These are phyloP conservation scores for Acleris literana DNA, from an alignment of 2,888 invertebrate species.

Conservation along the genomic window DNA sequence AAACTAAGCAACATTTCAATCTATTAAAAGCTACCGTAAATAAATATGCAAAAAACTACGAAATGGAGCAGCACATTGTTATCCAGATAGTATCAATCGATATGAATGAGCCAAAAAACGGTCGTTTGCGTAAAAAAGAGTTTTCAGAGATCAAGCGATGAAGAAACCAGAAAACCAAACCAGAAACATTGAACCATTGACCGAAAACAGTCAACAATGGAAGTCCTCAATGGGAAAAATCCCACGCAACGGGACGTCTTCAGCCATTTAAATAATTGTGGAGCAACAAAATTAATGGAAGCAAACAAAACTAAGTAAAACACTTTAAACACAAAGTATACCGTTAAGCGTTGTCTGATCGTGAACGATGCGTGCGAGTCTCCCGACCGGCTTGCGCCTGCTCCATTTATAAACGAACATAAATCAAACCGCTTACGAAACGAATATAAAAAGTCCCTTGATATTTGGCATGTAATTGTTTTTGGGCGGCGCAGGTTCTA, in stretches of 20 bases:
- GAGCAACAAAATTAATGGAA: conserved; percentile 64
- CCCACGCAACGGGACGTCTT: conserved; percentile 73
- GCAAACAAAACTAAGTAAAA: conserved; percentile 63
- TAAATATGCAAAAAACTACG: background rate
- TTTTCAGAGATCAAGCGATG: conserved; percentile 53
- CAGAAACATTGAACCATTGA: too few relatives aligned
- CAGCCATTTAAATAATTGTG: conserved; percentile 64
- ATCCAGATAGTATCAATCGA: conserved; percentile 6
- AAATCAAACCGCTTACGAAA: conserved; percentile 52
- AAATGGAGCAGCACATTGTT: background rate
- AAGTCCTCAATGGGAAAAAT: conserved; percentile 57
- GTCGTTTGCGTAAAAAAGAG: conserved; percentile 38
- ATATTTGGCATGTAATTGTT: conserved; percentile 49
- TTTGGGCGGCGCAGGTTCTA: conserved; percentile 48
- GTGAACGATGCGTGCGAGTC: conserved; percentile 51
- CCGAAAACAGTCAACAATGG: conserved; percentile 60
- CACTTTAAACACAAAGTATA: conserved; percentile 54
- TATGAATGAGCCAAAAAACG: conserved; percentile 11
- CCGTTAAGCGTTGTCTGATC: conserved; percentile 55
- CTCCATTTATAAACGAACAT: conserved; percentile 55
- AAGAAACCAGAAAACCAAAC: too few relatives aligned
- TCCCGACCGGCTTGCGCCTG: conserved; percentile 48
- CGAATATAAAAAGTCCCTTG: conserved; percentile 42
- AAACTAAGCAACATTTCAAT: conserved; percentile 23
- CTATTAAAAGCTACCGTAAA: conserved; percentile 2